Percentiles rank a stretch among this genome's conserved stretches.
phyloP scores from a whole-genome alignment of 2,888 invertebrate species.

The Sinohyriopsis cumingii region DNA sequence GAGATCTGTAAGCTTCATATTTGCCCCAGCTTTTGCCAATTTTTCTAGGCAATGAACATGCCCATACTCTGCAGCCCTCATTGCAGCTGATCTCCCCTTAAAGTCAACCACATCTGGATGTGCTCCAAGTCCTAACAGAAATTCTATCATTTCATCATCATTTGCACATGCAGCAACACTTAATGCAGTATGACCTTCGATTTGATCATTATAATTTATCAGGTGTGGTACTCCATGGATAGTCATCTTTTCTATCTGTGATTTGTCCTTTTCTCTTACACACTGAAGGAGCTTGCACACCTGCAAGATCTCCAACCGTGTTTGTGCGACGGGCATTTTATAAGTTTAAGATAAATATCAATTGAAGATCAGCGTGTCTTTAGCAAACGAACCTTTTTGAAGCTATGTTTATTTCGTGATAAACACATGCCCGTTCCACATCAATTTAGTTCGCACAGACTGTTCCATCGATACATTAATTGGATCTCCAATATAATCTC shows the following conservation, averaged over 20 bases:
- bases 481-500: too few relatives aligned
- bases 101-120: conserved; percentile 72
- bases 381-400: conserved; percentile 1
- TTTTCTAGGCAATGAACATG: conserved; percentile 70
- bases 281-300: conserved; percentile 72
- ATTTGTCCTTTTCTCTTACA: conserved; percentile 67
- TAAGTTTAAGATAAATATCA: background rate
- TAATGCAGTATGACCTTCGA: conserved; percentile 68
- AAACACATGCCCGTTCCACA: too few relatives aligned
- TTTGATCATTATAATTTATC: conserved; percentile 71
- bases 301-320: conserved; percentile 68
- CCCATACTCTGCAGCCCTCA: conserved; percentile 71
- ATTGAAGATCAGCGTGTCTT: background rate
- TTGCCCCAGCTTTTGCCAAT: conserved; percentile 63
- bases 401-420: too few relatives aligned
- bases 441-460: too few relatives aligned
- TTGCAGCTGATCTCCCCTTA: conserved; percentile 69
- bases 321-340: conserved; percentile 69
- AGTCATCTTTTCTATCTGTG: conserved; percentile 68
- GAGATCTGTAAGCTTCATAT: conserved; percentile 68
- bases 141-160: conserved; percentile 71
- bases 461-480: too few relatives aligned
- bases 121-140: conserved; percentile 68
- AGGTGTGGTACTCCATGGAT: conserved; percentile 69
- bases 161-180: conserved; percentile 68